A percentile compares a stretch with the other conserved stretches of the same genome.
Conservation (phyloP, 1,140 invertebrate species). For the Pachyrhynchus sulphureomaculatus region DNA sequence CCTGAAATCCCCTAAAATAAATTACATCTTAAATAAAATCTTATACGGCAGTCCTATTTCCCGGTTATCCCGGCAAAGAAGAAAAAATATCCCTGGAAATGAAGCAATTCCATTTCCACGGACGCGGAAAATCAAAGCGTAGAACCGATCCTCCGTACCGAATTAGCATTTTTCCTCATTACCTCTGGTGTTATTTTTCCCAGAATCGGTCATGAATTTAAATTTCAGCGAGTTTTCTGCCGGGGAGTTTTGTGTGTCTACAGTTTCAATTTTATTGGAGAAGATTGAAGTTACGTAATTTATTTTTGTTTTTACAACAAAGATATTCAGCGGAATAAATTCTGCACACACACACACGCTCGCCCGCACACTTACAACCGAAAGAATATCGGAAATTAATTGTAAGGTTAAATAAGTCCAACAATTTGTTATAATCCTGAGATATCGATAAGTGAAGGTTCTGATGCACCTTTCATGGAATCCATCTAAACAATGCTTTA, state of each 20-base stretch:
- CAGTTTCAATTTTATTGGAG: no score
- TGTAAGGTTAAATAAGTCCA: no score
- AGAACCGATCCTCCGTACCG: slow-evolving; percentile 16
- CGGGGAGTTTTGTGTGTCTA: slow-evolving; percentile 19
- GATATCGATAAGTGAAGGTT: no score
- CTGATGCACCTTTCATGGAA: no score
- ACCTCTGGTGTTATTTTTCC: slow-evolving; percentile 25
- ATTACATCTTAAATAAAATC: slow-evolving; percentile 18
- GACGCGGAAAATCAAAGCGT: slow-evolving; percentile 30
- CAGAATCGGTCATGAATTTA: slow-evolving; percentile 18
- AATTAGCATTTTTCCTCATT: slow-evolving; percentile 34
- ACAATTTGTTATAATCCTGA: no score
- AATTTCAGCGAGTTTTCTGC: slow-evolving; percentile 27
- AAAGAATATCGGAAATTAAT: no score
- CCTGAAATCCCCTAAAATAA: not conserved
- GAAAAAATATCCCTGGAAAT: slow-evolving; percentile 32
- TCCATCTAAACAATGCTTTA: no score
- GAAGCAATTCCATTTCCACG: slow-evolving; percentile 32
- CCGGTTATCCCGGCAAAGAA: slow-evolving; percentile 8
- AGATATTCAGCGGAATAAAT: no score
- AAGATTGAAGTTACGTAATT: not conserved
- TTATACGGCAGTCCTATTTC: slow-evolving; percentile 9
- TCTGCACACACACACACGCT: no score
- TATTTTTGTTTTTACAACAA: no score
- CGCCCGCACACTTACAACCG: no score